Evolutionary conservation across 2,888 invertebrate genomes (phyloP), one percentile per base, ranked within the genome.

Genomic region (Ectemnius lituratus): DNA sequence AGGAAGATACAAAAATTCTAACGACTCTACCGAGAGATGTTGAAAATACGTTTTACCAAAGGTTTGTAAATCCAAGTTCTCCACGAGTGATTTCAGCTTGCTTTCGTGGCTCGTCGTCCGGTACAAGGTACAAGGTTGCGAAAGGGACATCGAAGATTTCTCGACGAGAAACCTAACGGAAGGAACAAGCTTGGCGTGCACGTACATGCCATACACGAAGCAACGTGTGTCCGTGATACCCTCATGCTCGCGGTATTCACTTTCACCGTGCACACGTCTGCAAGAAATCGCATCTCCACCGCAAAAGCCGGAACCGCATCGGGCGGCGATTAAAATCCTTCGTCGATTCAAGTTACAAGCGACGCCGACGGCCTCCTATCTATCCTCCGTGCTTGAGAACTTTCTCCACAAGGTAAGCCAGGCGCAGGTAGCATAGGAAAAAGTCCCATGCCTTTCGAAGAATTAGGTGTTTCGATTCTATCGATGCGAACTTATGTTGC

Each of bases 161-260:
- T 37, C 37, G 37, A 11, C 37, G 37, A 52, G 52, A 52, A 52
- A 16, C 52, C 52, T 14, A 52, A 52, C 14, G 52, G 16, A 16
- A 52, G 16, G 23, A 56, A 61, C 6, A 47, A 68, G 68, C 72
- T 11, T 11, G 37, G 37, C 37, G 37, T 11, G 37, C 37, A 37
- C 76, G 73, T 70, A 20, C 47, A 5, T 14, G 52, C 18, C 46
- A 37, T 14, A 70, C 70, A 65, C 66, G 28, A 63, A 37, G 58
- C 37, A 37, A 11, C 58, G 45, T 52, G 23, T 16, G 58, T 45
- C 60, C 45, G 52, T 63, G 56, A 59, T 67, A 75, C 56, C 69
- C 67, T 80, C 75, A 68, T 64, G 61, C 46, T 63, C 59, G 20
- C 60, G 56, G 62, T 79, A 75, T 79, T 78, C 79, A 78, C 78